Evolutionary conservation across 2,888 invertebrate species (phyloP).

Genomic region (Drosophila prolongata): DNA sequence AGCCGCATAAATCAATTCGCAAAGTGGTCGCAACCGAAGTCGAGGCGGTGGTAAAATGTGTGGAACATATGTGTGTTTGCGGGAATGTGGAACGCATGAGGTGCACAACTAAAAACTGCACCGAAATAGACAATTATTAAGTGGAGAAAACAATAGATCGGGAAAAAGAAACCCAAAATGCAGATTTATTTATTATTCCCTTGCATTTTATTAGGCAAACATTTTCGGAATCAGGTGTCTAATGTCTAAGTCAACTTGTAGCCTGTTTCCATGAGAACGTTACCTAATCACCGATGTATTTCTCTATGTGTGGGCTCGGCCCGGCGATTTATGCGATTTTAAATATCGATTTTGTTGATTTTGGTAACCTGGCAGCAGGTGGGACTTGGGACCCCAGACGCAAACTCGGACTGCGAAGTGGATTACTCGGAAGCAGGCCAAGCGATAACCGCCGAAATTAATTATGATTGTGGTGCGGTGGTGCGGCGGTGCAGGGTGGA

Average conservation of each 20-base stretch:
- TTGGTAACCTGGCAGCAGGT: conserved; percentile 70
- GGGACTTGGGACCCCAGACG: conserved; percentile 34
- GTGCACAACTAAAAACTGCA: conserved; percentile 33
- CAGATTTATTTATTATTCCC: too few relatives aligned
- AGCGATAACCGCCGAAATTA: conserved; percentile 75
- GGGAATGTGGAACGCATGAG: conserved; percentile 49
- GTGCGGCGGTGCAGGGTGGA: conserved; percentile 6
- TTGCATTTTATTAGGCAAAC: too few relatives aligned
- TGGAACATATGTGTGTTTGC: conserved; percentile 39
- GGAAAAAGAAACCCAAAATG: too few relatives aligned
- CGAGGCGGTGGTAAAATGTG: conserved; percentile 31
- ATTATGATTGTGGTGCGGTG: conserved; percentile 77
- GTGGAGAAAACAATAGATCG: background rate
- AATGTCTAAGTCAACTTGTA: too few relatives aligned
- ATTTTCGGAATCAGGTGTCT: too few relatives aligned
- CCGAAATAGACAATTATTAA: background rate
- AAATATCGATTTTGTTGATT: conserved; percentile 84
- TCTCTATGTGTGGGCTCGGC: conserved; percentile 44
- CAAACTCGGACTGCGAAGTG: conserved; percentile 29
- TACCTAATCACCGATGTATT: conserved; percentile 27
- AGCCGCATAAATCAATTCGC: conserved; percentile 72
- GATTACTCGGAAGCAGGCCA: conserved; percentile 48
- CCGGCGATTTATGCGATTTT: conserved; percentile 83
- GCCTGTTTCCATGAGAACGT: conserved; percentile 5
- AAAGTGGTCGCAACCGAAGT: conserved; percentile 58